Conservation (phyloP, 1,140 invertebrate species). For the Drosophila funebris region DNA sequence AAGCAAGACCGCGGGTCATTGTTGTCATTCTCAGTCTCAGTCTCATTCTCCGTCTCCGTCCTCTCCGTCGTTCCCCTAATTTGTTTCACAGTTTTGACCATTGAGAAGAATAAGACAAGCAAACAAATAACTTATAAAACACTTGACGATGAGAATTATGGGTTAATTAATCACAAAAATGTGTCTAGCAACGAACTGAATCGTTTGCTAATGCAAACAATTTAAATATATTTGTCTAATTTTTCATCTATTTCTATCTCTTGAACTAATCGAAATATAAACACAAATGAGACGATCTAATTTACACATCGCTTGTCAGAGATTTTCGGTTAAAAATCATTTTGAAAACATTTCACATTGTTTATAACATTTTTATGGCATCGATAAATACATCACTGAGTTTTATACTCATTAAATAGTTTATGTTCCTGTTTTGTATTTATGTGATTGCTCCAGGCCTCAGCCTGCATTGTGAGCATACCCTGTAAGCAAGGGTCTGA, state of each 20-base stretch:
- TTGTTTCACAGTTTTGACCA: conserved; percentile 16
- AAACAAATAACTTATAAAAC: conserved; percentile 18
- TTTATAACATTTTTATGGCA: conserved; percentile 3
- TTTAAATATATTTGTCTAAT: not conserved
- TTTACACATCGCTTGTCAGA: conserved; percentile 17
- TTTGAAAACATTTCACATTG: not conserved
- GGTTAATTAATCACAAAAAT: conserved; percentile 18
- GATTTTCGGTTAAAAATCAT: not conserved
- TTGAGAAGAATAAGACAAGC: conserved; percentile 12
- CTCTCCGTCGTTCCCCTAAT: conserved; percentile 28
- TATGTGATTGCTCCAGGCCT: not conserved
- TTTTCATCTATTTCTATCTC: conserved; percentile 10
- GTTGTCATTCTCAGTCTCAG: conserved; percentile 56
- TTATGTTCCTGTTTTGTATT: not conserved
- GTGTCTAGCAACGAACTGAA: not conserved
- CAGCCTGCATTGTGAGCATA: not conserved
- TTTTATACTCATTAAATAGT: not conserved
- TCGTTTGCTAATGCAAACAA: not conserved
- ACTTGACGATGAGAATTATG: not conserved
- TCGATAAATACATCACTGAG: conserved; percentile 3
- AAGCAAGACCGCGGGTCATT: conserved; percentile 66
- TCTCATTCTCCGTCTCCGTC: not conserved
- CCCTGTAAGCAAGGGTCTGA: no score
- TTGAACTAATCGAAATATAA: conserved; percentile 10
- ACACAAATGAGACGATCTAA: conserved; percentile 25